Conservation (phyloP, 92 coral and sea anemone species). For the Epizoanthus fatuus region DNA sequence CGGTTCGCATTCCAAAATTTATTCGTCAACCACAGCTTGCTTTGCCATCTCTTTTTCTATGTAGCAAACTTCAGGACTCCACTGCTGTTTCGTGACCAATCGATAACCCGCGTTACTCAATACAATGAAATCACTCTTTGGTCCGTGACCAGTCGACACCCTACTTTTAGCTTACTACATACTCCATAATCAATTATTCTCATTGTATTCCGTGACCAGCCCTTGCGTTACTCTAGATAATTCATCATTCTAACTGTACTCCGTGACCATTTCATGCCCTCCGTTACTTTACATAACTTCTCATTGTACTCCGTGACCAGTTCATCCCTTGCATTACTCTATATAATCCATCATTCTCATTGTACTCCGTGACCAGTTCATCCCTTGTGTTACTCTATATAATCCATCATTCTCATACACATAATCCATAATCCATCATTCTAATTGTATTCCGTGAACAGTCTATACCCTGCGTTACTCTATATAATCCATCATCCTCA, state of each 20-base stretch:
- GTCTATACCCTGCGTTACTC: conserved; percentile 39
- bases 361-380: not conserved
- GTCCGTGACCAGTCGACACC: no score
- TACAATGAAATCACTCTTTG: no score
- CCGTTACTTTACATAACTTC: not conserved
- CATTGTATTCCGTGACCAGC: not conserved
- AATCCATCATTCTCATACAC: conserved; percentile 93
- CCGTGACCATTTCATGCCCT: not conserved
- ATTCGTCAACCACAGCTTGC: no score
- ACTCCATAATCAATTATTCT: not conserved
- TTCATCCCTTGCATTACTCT: not conserved
- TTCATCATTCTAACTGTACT: not conserved
- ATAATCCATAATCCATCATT: not conserved
- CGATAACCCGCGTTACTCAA: no score
- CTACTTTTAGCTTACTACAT: no score
- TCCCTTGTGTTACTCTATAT: conserved; percentile 61
- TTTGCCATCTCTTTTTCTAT: no score
- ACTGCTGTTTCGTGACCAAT: no score
- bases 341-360: not conserved
- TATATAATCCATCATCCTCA: conserved; percentile 93
- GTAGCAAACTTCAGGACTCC: no score
- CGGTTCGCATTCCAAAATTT: no score
- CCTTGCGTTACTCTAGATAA: not conserved
- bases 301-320: not conserved
- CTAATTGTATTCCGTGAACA: not conserved